Conservation (phyloP, 2,113 vertebrate genomes). For the Hyperopisus bebe region DNA sequence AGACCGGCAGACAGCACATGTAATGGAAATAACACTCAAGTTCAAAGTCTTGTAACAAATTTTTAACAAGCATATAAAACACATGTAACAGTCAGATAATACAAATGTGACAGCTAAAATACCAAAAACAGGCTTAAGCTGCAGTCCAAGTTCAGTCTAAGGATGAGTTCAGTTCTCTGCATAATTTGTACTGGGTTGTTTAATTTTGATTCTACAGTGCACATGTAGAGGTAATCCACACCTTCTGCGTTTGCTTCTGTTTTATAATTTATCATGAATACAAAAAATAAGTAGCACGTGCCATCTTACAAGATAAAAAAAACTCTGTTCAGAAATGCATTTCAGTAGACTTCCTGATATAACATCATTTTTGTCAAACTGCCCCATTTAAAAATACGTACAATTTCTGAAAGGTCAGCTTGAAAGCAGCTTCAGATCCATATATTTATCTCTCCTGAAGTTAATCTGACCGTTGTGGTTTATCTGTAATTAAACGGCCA, state of each 20-base stretch:
- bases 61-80: not conserved
- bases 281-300: not conserved
- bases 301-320: not conserved
- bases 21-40: not conserved
- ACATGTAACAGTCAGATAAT: not conserved
- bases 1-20: not conserved
- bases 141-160: not conserved
- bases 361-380: not conserved
- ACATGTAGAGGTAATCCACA: not conserved
- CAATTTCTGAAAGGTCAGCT: not conserved
- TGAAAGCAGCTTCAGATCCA: not conserved
- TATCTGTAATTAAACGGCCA: not conserved
- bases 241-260: not conserved
- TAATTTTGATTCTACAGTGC: not conserved
- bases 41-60: not conserved
- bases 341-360: not conserved
- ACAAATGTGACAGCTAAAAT: not conserved
- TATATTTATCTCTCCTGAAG: not conserved
- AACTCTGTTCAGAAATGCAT: not conserved
- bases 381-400: not conserved
- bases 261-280: not conserved
- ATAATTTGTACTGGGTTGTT: not conserved
- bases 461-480: not conserved
- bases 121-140: not conserved
- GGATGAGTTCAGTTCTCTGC: not conserved